phyloP scores from a whole-genome alignment of 2,797 vertebrate genomes.

The Lacerta bilineata region DNA sequence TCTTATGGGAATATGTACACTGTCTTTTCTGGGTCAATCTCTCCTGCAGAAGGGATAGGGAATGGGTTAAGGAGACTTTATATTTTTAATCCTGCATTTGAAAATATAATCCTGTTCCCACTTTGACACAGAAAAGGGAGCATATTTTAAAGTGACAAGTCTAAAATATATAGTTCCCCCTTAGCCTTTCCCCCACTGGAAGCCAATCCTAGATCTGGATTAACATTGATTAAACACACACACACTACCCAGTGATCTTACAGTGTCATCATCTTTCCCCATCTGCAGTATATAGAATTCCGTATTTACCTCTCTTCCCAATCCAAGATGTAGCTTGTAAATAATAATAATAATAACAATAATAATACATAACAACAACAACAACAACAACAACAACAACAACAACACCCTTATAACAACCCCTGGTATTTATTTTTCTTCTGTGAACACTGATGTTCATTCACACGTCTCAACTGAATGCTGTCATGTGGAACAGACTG shows the following conservation, averaged over 20 bases:
- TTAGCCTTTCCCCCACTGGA: neutral
- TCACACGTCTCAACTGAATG: slow-evolving; percentile 2
- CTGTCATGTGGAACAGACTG: neutral
- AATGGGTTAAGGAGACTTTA: slow-evolving; percentile 43
- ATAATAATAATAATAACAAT: neutral
- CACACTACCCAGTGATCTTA: neutral
- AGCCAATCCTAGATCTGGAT: slow-evolving; percentile 20
- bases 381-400: no score
- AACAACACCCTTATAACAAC: neutral
- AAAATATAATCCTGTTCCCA: slow-evolving; percentile 50
- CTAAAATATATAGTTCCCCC: slow-evolving; percentile 32
- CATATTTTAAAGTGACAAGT: slow-evolving; percentile 53
- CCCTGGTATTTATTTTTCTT: neutral
- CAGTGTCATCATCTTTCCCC: neutral
- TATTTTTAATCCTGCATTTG: slow-evolving; percentile 44
- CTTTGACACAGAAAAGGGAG: slow-evolving; percentile 35
- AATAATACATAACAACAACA: no score
- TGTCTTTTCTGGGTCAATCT: slow-evolving; percentile 27
- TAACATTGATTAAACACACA: slow-evolving; percentile 35
- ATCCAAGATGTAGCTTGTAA: neutral
- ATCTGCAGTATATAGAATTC: slow-evolving; percentile 37
- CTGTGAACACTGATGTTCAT: neutral
- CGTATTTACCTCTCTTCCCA: neutral
- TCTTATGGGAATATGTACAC: neutral
- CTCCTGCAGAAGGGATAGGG: neutral